A percentile compares a stretch with the other conserved stretches of the same genome.
Evolutionary conservation across 2,113 vertebrate genomes (phyloP).

Genomic region (Platysteira castanea): DNA sequence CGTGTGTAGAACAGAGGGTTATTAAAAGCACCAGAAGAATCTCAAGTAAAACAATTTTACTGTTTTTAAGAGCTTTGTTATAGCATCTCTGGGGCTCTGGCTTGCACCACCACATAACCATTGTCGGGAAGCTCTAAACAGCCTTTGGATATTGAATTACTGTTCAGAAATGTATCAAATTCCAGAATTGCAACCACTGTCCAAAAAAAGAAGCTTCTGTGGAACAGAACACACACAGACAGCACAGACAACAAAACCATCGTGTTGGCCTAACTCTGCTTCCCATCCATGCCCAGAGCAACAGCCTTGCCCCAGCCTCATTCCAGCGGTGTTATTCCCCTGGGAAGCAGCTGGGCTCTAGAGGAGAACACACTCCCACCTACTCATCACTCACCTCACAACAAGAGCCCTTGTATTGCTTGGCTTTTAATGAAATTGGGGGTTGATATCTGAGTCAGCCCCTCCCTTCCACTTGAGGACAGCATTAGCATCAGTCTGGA

Average conservation of each 20-base stretch:
- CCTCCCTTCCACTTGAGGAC: slow-evolving; percentile 24
- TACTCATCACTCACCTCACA: background rate
- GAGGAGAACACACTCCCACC: background rate
- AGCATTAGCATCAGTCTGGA: slow-evolving; percentile 19
- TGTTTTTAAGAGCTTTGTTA: slow-evolving; percentile 18
- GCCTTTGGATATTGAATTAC: background rate
- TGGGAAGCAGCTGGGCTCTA: background rate
- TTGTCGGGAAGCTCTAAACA: background rate
- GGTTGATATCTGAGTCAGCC: background rate
- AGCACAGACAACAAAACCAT: background rate
- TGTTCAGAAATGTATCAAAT: background rate
- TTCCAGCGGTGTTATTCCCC: background rate
- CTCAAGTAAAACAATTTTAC: background rate
- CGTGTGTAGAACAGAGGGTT: background rate
- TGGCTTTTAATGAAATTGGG: background rate
- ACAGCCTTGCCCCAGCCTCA: background rate
- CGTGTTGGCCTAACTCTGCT: background rate
- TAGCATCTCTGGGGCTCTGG: background rate
- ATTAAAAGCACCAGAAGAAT: slow-evolving; percentile 3
- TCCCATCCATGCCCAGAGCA: background rate
- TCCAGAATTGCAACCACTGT: background rate
- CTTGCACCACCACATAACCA: background rate
- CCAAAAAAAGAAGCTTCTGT: background rate
- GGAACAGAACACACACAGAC: background rate
- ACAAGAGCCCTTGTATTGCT: background rate